phyloP scores from a whole-genome alignment of 2,797 vertebrate species.

The Chiroxiphia lanceolata region DNA sequence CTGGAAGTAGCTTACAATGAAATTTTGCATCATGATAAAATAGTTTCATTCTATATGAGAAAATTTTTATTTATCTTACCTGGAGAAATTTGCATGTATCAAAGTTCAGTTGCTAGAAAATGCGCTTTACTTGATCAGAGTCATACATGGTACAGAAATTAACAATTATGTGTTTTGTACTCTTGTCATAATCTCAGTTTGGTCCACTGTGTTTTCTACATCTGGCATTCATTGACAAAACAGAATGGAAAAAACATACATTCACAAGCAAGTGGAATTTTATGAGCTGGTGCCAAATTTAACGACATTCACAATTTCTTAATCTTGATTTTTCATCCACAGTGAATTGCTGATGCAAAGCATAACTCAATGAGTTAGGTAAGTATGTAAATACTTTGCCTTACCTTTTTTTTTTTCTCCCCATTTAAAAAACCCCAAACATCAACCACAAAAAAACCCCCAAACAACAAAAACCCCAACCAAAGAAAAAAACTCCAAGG shows the following conservation, averaged over 20 bases:
- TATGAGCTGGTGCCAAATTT: background rate
- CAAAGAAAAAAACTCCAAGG: background rate
- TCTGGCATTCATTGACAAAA: background rate
- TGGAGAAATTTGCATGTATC: background rate
- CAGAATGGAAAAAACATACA: background rate
- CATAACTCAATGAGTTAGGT: background rate
- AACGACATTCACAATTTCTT: background rate
- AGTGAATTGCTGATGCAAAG: background rate
- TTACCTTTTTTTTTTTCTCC: background rate
- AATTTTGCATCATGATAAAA: background rate
- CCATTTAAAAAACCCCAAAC: accelerated
- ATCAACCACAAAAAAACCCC: background rate
- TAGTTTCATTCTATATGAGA: background rate
- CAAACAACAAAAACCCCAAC: background rate
- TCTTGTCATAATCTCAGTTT: background rate
- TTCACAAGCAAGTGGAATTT: background rate
- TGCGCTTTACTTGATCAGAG: background rate
- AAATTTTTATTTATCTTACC: background rate
- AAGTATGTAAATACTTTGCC: background rate
- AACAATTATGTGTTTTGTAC: background rate
- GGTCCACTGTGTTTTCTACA: background rate
- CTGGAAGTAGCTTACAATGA: background rate
- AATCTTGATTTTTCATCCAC: background rate
- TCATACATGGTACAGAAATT: background rate
- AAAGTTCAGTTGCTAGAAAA: background rate